Evolutionary conservation across 1,140 invertebrate genomes (phyloP), one percentile per base, ranked within the genome.

Genomic region (Scaptomyza montana): DNA sequence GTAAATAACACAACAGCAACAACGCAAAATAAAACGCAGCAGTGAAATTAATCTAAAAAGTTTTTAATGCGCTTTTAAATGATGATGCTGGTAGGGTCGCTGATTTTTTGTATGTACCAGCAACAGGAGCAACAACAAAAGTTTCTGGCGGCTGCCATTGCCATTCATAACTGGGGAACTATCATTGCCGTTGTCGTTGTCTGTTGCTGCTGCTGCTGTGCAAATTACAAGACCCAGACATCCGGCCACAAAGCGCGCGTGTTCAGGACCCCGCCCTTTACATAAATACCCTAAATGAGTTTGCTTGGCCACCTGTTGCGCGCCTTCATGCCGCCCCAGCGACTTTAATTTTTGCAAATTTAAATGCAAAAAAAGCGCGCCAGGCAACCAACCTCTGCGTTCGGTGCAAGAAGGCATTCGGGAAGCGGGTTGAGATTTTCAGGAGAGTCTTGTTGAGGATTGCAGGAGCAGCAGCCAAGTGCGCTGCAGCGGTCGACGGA

Each of bases 21-120:
- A 69, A 28, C 57, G 68, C 61, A 78, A 76, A 78, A 79, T 71
- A 66, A 74, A 77, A 77, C 60, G 72, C 78, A 66, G 64, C 73
- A 75, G 78, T 74, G 74, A 90, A 90, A 90, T 90, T 90, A 90
- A 90, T 90, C 87, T 90, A 90, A 90, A 90, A 90, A 90, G 79
- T 90, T 90, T 90, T 90, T 90, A 90, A 90, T 90, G 87, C 87
- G 87, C 87, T 90, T 90, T 90, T 90, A 90, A 90, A 90, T 90
- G 87, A 90, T 90, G 81, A 73, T 86, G 81, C 87, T 78, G 79
- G 43, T 39, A 59, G 61, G 53, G 73, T 39, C 47, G 47, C 51
- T 61, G 61, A 63, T 77, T 60, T 74, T 71, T 56, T 47, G 61
- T 46, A 50, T 68, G 59, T 33, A 68, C 21, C 67, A 54, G 49